Conservation (phyloP, 37 sponge, comb jelly and placozoan genomes). For the Tethya wilhelma region DNA sequence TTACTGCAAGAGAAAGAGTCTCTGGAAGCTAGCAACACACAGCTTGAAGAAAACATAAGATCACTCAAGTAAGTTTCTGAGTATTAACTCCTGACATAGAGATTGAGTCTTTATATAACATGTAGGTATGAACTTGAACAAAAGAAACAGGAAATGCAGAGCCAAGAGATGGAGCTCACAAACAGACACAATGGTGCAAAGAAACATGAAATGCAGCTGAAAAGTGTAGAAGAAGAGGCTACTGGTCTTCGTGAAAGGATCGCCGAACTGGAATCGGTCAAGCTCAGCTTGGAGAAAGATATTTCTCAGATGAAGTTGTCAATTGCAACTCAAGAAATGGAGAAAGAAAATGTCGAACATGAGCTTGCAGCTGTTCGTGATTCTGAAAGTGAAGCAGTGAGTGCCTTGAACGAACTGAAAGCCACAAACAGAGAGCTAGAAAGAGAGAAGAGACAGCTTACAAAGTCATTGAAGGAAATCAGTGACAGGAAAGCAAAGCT, state of each 20-base stretch:
- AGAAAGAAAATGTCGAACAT: slow-evolving; percentile 37
- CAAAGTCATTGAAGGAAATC: slow-evolving; percentile 30
- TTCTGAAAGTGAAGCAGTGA: slow-evolving; percentile 21
- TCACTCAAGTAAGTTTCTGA: slow-evolving; percentile 30
- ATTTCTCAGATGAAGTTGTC: slow-evolving; percentile 3
- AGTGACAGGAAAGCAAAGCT: slow-evolving; percentile 30
- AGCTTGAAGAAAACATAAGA: slow-evolving; percentile 36
- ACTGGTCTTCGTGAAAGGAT: slow-evolving; percentile 21
- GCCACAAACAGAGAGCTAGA: slow-evolving; percentile 46
- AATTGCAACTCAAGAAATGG: slow-evolving; percentile 34
- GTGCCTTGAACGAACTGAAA: slow-evolving; percentile 29
- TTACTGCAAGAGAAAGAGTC: slow-evolving; percentile 20
- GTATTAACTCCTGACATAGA: not conserved
- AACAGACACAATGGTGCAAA: slow-evolving; percentile 6
- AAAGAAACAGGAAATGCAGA: slow-evolving; percentile 38
- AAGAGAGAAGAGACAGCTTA: slow-evolving; percentile 35
- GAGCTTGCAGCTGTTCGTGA: slow-evolving; percentile 19
- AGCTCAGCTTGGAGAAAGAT: slow-evolving; percentile 28
- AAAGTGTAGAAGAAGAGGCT: slow-evolving; percentile 21
- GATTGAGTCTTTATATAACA: not conserved
- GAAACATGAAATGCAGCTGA: slow-evolving; percentile 48
- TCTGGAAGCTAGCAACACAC: slow-evolving; percentile 15
- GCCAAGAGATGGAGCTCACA: slow-evolving; percentile 11
- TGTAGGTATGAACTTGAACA: slow-evolving; percentile 44
- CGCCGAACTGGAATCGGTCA: slow-evolving; percentile 22